These are phyloP conservation scores for Macrobrachium nipponense DNA, from an alignment of 1,140 invertebrate genomes.

Conservation along the genomic window DNA sequence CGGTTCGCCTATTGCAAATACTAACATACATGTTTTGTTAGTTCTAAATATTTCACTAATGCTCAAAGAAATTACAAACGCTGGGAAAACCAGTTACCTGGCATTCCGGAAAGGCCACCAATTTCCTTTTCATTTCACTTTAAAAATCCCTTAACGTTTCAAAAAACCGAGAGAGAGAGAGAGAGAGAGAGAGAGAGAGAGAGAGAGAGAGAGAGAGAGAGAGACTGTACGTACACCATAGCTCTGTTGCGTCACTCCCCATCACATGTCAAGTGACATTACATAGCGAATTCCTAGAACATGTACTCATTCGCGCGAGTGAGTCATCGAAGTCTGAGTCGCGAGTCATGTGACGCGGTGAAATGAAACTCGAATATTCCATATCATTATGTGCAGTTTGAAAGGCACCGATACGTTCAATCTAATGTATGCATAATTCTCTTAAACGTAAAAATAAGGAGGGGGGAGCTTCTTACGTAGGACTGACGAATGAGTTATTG, in stretches of 20 bases:
- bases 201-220: slow-evolving; percentile 15
- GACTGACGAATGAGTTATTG: too few species aligned
- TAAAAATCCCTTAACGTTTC: not conserved
- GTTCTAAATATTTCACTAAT: too few species aligned
- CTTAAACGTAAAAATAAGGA: too few species aligned
- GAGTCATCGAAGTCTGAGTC: too few species aligned
- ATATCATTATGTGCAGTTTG: too few species aligned
- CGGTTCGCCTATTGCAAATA: too few species aligned
- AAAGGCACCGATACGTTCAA: too few species aligned
- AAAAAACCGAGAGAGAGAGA: not conserved
- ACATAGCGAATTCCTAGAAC: not conserved
- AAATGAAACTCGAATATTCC: too few species aligned
- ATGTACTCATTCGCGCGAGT: not conserved
- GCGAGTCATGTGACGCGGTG: too few species aligned
- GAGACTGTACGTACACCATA: not conserved
- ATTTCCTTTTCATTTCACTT: not conserved
- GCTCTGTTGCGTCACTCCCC: not conserved
- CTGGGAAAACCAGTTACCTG: not conserved
- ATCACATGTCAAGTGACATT: not conserved
- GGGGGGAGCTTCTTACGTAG: too few species aligned
- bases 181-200: slow-evolving; percentile 10
- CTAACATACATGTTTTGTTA: too few species aligned
- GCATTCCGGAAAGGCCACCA: not conserved
- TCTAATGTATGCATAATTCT: too few species aligned
- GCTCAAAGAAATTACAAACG: not conserved